Base-by-base conservation (phyloP, 2,888 invertebrate genomes). In the Stegophylla sp. region DNA sequence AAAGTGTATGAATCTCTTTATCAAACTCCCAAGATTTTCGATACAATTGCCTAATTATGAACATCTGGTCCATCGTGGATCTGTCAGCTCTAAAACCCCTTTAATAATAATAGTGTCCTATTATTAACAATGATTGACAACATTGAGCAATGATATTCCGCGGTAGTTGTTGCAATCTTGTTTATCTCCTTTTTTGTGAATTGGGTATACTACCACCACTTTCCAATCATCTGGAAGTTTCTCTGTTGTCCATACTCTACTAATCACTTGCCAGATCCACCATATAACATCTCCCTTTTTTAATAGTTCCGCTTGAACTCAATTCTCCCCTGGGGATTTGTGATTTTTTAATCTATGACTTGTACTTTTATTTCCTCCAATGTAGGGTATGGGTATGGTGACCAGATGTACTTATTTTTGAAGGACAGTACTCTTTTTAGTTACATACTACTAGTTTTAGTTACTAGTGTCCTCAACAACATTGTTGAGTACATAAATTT, bases 71-170 rank as follows among this genome's bases (percentile, higher is more conserved):
- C n/a, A n/a, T n/a, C n/a, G n/a, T n/a, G n/a, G n/a, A n/a, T n/a
- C n/a, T n/a, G n/a, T n/a, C n/a, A n/a, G n/a, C n/a, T n/a, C n/a
- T n/a, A n/a, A n/a, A n/a, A n/a, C n/a, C n/a, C n/a, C n/a, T n/a
- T n/a, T n/a, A n/a, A n/a, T n/a, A n/a, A n/a, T n/a, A n/a, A n/a
- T n/a, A n/a, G n/a, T n/a, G n/a, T n/a, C n/a, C n/a, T n/a, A n/a
- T n/a, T n/a, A n/a, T n/a, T n/a, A n/a, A n/a, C n/a, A n/a, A n/a
- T n/a, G n/a, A n/a, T n/a, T n/a, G n/a, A n/a, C 34, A 5, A 67
- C 67, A 45, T 67, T 67, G n/a, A 67, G 20, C 67, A 48, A 67
- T 23, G 67, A 67, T 67, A 67, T 45, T 67, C 45, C 48, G 23
- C 43, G 67, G 23, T 67, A 45, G 64, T 64, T 34, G 34, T 34